These are phyloP conservation scores for Betta splendens DNA, from an alignment of 2,797 vertebrate genomes.

Conservation along the genomic window DNA sequence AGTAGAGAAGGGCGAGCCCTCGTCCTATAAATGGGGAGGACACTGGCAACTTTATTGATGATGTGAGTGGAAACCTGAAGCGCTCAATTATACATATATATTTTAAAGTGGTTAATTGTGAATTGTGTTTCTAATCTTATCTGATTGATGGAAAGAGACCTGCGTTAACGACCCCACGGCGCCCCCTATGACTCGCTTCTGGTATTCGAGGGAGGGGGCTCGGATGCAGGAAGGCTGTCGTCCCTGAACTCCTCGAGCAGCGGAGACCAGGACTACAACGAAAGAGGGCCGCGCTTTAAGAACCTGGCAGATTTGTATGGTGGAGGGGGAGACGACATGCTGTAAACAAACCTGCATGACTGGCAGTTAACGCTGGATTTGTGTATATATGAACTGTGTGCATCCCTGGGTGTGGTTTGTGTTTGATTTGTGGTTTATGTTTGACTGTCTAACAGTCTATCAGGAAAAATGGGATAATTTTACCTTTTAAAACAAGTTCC, in stretches of 20 bases:
- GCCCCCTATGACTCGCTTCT: constrained; percentile 92
- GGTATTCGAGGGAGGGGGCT: constrained; percentile 92
- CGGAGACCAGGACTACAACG: constrained; percentile 87
- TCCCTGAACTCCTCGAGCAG: constrained; percentile 87
- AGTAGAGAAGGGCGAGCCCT: constrained; percentile 85
- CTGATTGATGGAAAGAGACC: too few species aligned
- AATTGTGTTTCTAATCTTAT: too few species aligned
- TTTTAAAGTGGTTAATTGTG: too few species aligned
- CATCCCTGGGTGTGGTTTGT: background rate
- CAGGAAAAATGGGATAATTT: constrained; percentile 5
- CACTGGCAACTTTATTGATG: constrained; percentile 91
- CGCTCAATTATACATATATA: background rate
- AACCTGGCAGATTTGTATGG: constrained; percentile 94
- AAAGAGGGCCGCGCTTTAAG: constrained; percentile 93
- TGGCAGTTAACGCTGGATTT: constrained; percentile 8
- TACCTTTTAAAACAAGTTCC: background rate
- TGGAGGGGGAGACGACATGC: constrained; percentile 84
- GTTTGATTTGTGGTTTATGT: constrained; percentile 8
- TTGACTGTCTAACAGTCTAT: background rate
- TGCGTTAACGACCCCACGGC: constrained; percentile 90
- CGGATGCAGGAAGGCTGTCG: constrained; percentile 88
- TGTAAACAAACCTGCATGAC: constrained; percentile 51
- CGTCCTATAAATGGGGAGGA: constrained; percentile 92
- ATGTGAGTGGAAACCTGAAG: constrained; percentile 79
- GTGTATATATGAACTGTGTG: constrained; percentile 18